These are phyloP conservation scores for Setipinna tenuifilis DNA, from an alignment of 2,797 vertebrate species.

Conservation along the genomic window DNA sequence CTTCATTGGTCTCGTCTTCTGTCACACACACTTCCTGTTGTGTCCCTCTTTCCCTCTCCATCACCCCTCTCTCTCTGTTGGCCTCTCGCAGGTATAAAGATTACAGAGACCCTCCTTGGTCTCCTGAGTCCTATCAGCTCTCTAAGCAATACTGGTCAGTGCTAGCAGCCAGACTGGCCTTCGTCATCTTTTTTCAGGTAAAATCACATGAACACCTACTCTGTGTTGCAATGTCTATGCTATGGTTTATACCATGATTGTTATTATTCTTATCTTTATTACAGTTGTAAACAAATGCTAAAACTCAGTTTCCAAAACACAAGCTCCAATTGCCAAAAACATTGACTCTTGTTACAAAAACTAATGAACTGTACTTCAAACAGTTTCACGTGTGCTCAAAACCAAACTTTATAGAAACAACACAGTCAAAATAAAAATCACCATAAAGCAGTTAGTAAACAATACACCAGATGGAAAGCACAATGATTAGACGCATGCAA, in stretches of 20 bases:
- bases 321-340: too few relatives aligned
- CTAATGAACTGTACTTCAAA: too few relatives aligned
- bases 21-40: not conserved
- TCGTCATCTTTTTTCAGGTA: slow-evolving; percentile 98
- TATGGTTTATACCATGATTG: not conserved
- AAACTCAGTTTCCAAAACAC: too few relatives aligned
- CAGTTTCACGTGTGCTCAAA: too few relatives aligned
- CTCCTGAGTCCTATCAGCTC: slow-evolving; percentile 85
- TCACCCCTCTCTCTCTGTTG: slow-evolving; percentile 45
- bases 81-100: slow-evolving; percentile 88
- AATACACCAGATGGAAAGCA: too few relatives aligned
- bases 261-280: too few relatives aligned
- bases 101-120: slow-evolving; percentile 96
- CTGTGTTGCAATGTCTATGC: not conserved
- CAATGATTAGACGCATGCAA: too few relatives aligned
- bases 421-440: too few relatives aligned
- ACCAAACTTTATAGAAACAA: too few relatives aligned
- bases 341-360: too few relatives aligned
- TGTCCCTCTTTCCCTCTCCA: not conserved
- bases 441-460: too few relatives aligned
- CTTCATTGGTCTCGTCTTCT: not conserved
- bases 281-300: too few relatives aligned
- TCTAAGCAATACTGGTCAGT: slow-evolving; percentile 97
- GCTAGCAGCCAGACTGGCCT: slow-evolving; percentile 90
- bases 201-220: not conserved